Evolutionary conservation across 53 echinoderm and acorn worm genomes (phyloP), one percentile per base, ranked within the genome.

Genomic region (Astropecten irregularis): DNA sequence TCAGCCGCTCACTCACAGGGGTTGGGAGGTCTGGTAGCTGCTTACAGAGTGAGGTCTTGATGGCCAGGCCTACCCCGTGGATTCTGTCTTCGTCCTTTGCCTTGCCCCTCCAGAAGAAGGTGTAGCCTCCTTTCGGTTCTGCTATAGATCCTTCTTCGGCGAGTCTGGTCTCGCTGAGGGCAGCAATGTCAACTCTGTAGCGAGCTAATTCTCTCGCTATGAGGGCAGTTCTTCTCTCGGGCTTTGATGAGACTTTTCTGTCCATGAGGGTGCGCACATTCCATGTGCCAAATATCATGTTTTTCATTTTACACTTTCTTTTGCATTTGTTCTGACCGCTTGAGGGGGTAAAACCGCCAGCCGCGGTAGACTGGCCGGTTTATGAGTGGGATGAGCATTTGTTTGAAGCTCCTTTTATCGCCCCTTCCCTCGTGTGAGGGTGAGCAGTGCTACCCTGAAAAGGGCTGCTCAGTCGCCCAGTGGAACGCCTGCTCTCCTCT

Each of bases 11-110:
- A 26, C 28, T 74, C 51, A 72, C 67, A 9, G 67, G 40, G 13
- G 29, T 22, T 40, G 60, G 40, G 9, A 84, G 84, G 44, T 40
- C 71, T 38, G 84, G 84, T n/a, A 76, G 50, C 3, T 84, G 37
- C n/a, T n/a, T n/a, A n/a, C n/a, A n/a, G n/a, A 50, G 44, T 23
- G 49, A 21, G 31, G 47, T 47, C 26, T 83, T 69, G 23, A 83
- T 66, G 22, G 34, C 21, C 26, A 27, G 40, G 9, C 67, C 21
- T 20, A 30, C 30, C 0, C 42, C 25, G 15, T 38, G 36, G 6
- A 49, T 38, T 28, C 68, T n/a, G 5, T 21, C 8, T 61, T 74
- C 76, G 18, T 29, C 34, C 6, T 18, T 3, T 18, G n/a, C 28
- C 18, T 38, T 51, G 14, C 76, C 76, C 18, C 35, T 74, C 76